Evolutionary conservation across 2,797 vertebrate species (phyloP).

Genomic region (Fistularia tabacaria): DNA sequence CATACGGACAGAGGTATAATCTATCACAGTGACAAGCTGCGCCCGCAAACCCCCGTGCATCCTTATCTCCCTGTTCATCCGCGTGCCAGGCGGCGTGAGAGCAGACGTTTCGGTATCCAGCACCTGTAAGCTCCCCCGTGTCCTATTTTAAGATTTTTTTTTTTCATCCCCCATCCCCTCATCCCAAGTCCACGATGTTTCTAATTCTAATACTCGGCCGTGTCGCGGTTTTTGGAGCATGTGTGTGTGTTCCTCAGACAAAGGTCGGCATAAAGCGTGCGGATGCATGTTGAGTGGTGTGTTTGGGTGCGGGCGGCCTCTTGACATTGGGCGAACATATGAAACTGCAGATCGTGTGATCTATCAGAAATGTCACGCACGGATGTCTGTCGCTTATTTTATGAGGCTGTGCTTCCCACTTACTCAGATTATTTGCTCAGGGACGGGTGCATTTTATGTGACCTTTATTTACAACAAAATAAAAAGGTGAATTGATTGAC

Average conservation of each 20-base stretch:
- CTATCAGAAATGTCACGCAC: no score
- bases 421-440: no score
- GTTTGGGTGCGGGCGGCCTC: no score
- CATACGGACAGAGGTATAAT: conserved; percentile 44
- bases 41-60: neutral
- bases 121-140: conserved; percentile 19
- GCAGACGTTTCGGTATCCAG: conserved; percentile 1
- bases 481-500: no score
- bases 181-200: conserved; percentile 15
- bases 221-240: neutral
- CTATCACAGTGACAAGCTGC: conserved; percentile 52
- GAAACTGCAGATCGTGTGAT: no score
- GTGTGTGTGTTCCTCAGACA: neutral
- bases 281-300: no score
- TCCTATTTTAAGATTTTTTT: neutral
- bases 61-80: conserved; percentile 1
- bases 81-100: conserved; percentile 3
- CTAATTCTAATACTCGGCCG: neutral
- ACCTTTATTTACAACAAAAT: no score
- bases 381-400: no score
- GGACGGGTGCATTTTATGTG: no score
- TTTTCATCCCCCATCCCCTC: neutral
- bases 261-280: no score
- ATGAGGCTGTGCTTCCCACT: no score
- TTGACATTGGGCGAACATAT: neutral